Percentiles rank a stretch among this genome's conserved stretches.
Evolutionary conservation across 2,113 vertebrate genomes (phyloP).

Genomic region (Anseranas semipalmata): DNA sequence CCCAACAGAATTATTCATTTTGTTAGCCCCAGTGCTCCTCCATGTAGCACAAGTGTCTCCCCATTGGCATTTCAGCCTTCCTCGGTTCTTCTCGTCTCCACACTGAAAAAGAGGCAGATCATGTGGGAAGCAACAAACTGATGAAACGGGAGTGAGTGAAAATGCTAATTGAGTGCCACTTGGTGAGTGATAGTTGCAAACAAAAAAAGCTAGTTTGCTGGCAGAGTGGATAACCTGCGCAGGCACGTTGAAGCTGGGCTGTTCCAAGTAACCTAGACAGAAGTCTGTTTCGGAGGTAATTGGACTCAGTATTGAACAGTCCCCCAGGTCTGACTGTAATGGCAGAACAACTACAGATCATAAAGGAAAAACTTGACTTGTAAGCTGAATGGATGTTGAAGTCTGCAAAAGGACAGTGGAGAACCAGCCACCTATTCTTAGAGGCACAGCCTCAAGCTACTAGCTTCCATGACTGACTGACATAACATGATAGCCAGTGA

Average conservation of each 20-base stretch:
- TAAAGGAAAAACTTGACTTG: neutral
- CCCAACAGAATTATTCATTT: neutral
- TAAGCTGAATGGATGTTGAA: neutral
- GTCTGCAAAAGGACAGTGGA: neutral
- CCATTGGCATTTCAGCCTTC: neutral
- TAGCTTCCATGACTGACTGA: neutral
- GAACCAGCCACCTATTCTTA: neutral
- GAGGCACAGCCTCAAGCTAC: neutral
- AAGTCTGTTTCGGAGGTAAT: neutral
- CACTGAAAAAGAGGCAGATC: neutral
- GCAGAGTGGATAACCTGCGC: neutral
- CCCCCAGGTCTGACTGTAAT: neutral
- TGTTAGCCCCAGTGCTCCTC: neutral
- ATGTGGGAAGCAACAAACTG: neutral
- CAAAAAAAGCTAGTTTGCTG: neutral
- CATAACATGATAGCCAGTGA: neutral
- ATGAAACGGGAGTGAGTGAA: neutral
- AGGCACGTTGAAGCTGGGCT: neutral
- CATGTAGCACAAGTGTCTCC: neutral
- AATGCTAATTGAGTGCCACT: neutral
- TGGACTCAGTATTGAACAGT: neutral
- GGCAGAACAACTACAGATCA: neutral
- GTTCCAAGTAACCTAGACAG: neutral
- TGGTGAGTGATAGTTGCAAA: rapidly evolving
- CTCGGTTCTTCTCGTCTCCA: neutral